Conservation (phyloP, 2,888 invertebrate genomes). For the Chrysopilus asiliformis region DNA sequence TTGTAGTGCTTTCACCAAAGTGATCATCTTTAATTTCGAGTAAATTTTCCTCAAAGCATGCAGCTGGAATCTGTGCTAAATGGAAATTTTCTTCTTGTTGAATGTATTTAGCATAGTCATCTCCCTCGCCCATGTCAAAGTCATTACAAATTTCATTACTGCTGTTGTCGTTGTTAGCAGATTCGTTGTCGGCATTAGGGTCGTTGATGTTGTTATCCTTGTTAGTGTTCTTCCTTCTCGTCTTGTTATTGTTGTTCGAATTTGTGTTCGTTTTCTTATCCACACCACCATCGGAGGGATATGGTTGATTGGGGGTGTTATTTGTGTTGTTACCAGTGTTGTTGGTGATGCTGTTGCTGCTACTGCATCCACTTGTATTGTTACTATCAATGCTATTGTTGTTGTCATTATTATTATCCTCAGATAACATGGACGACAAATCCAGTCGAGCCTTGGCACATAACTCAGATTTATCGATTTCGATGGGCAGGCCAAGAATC, state of each 20-base stretch:
- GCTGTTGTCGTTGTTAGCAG: conserved; percentile 8
- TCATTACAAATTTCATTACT: conserved; percentile 16
- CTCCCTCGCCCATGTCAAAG: conserved; percentile 17
- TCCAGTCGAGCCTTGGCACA: neutral
- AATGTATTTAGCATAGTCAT: too few species aligned
- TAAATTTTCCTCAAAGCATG: conserved; percentile 4
- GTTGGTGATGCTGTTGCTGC: conserved; percentile 13
- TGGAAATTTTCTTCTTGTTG: too few species aligned
- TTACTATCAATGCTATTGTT: conserved; percentile 5
- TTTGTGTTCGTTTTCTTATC: too few species aligned
- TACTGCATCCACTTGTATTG: conserved; percentile 4
- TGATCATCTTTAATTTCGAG: conserved; percentile 51
- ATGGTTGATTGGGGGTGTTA: too few species aligned
- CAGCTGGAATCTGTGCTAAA: too few species aligned
- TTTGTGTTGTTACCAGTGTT: conserved; percentile 22
- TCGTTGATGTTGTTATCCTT: conserved; percentile 20
- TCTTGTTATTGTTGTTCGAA: too few species aligned
- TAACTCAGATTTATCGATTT: conserved; percentile 39
- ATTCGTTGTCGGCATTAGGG: conserved; percentile 10
- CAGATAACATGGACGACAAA: neutral
- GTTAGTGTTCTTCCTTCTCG: too few species aligned
- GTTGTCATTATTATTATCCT: neutral
- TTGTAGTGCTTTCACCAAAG: conserved; percentile 41
- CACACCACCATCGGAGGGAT: too few species aligned
- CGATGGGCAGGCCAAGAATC: conserved; percentile 50